These are phyloP conservation scores for Apogon talboti DNA, from an alignment of 2,797 vertebrate genomes.

Conservation along the genomic window DNA sequence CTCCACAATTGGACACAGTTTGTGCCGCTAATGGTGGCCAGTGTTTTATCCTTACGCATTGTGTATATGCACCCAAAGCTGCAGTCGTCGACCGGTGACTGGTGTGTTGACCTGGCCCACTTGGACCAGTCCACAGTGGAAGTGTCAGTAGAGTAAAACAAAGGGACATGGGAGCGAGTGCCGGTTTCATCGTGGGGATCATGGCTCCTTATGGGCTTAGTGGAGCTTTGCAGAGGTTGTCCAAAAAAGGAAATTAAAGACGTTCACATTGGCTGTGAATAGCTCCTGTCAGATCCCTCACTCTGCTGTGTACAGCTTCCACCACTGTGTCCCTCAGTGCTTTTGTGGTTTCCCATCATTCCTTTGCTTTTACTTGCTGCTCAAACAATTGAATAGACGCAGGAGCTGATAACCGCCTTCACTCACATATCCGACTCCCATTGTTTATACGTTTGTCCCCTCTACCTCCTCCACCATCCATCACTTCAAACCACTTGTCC, in stretches of 20 bases:
- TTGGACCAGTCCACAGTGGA: neutral
- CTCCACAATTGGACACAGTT: slow-evolving; percentile 10
- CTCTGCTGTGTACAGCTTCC: slow-evolving; percentile 30
- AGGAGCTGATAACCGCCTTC: slow-evolving; percentile 7
- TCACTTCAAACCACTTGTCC: too few species aligned
- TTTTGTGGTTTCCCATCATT: slow-evolving; percentile 45
- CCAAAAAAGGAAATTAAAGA: slow-evolving; percentile 83
- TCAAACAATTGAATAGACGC: slow-evolving; percentile 13
- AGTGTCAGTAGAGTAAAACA: slow-evolving; percentile 8
- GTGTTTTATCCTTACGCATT: neutral
- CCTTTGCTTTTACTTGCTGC: slow-evolving; percentile 27
- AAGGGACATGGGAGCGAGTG: slow-evolving; percentile 8
- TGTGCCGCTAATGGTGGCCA: slow-evolving; percentile 1
- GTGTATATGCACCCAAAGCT: too few species aligned
- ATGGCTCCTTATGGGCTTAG: slow-evolving; percentile 81
- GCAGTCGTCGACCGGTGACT: neutral
- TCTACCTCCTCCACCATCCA: neutral
- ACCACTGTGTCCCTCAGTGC: slow-evolving; percentile 36
- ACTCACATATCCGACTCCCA: slow-evolving; percentile 6
- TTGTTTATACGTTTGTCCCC: neutral
- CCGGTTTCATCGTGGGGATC: slow-evolving; percentile 61
- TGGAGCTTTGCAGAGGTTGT: slow-evolving; percentile 78
- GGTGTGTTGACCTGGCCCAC: neutral
- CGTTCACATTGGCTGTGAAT: slow-evolving; percentile 70
- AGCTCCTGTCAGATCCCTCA: slow-evolving; percentile 65